Evolutionary conservation across 1,140 invertebrate genomes (phyloP), one percentile per base, ranked within the genome.

Genomic region (Lycorma delicatula): DNA sequence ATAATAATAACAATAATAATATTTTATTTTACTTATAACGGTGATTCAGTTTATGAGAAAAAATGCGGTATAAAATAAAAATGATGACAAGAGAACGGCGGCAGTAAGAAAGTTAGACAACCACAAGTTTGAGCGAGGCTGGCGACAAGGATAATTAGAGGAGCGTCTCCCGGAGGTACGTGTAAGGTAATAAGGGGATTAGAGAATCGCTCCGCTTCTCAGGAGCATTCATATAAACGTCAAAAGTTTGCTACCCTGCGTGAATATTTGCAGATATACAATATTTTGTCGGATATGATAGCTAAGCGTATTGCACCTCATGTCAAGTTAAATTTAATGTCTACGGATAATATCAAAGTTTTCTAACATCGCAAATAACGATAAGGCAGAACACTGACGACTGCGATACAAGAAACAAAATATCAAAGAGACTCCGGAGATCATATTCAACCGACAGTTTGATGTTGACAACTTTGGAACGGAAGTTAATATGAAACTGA

Each of bases 231-330:
- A 44, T 44, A 44, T 44, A 44, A 44, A 44, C 41, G 41, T 44
- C 41, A 44, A 44, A 44, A 44, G 41, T 44, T 44, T 44, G 13
- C 41, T 44, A 22, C 23, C 41, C 16, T 44, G 41, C 23, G 16
- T 44, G 41, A 44, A 44, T 44, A 44, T 44, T 44, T 44, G 41
- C 41, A 44, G 41, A 44, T 44, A 44, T 44, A 44, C 41, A 44
- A 44, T 44, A 44, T 44, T 44, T 44, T 44, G 41, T 44, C 41
- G 23, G 18, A 44, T 44, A 16, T 44, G n/a, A n/a, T n/a, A n/a
- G n/a, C n/a, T n/a, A n/a, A n/a, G n/a, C 41, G 41, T 44, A 44
- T 44, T 44, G 41, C 41, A 44, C 41, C 41, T 44, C 41, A 20
- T 44, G 41, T 44, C 41, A 22, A 44, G 41, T 44, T 44, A 44